A percentile compares a stretch with the other conserved stretches of the same genome.
Conservation (phyloP, 1,140 invertebrate species). For the Ridgeia piscesae region DNA sequence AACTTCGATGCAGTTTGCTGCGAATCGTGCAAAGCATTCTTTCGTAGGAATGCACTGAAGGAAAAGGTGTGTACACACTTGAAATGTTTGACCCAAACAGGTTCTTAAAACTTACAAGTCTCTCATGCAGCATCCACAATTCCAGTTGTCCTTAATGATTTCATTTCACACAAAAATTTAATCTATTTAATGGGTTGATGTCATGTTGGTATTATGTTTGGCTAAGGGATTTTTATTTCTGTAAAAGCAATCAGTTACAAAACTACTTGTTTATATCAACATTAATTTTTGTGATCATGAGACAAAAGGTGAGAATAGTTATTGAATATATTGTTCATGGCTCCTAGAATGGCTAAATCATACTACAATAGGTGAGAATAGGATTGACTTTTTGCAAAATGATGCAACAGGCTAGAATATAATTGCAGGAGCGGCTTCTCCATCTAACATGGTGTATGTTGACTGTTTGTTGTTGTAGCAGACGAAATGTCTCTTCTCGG, state of each 20-base stretch:
- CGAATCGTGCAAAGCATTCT: constrained; percentile 97
- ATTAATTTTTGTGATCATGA: too few relatives aligned
- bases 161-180: not conserved
- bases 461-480: constrained; percentile 63
- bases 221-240: too few relatives aligned
- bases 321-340: too few relatives aligned
- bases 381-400: too few relatives aligned
- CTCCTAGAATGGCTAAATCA: too few relatives aligned
- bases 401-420: too few relatives aligned
- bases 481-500: constrained; percentile 89
- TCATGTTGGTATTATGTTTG: too few relatives aligned
- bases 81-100: not conserved
- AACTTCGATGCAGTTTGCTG: constrained; percentile 98
- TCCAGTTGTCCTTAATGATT: not conserved
- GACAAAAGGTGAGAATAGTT: too few relatives aligned
- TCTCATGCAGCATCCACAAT: not conserved
- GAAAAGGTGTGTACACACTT: constrained; percentile 68
- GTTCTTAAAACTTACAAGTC: not conserved
- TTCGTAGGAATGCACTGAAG: constrained; percentile 88
- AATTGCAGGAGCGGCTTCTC: not conserved
- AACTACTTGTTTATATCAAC: too few relatives aligned
- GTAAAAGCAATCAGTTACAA: too few relatives aligned
- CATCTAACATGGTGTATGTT: not conserved
- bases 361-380: too few relatives aligned
- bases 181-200: too few relatives aligned